Base-by-base conservation (phyloP, 2,797 vertebrate species). In the Diplodus puntazzo region DNA sequence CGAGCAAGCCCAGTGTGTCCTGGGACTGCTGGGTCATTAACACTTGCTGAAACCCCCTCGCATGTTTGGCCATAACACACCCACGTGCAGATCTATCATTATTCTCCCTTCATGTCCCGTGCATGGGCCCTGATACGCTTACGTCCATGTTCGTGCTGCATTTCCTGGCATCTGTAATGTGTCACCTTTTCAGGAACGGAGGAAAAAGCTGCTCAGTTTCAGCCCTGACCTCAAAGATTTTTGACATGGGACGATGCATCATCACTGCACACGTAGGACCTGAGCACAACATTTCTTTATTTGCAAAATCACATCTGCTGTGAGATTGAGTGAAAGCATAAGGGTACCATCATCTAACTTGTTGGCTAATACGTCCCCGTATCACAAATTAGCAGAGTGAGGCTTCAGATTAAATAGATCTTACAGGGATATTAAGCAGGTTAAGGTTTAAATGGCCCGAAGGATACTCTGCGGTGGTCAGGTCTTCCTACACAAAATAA, bases 401-500 rank as follows among this genome's bases (percentile, higher is more conserved):
- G 58, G 73, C 74, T 81, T 57, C 81, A 78, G 62, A 81, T 87
- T 78, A 83, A 67, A 68, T 73, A 79, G 27, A 72, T 84, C 64
- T 90, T 85, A 87, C 54, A 78, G 71, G 69, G 74, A 85, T 77
- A 87, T 89, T 87, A 75, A 88, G 83, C 85, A 91, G 82, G 88
- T 91, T 87, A 87, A 85, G 65, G 62, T 79, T 91, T 73, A 86
- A 88, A 74, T 86, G 81, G 74, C 86, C 82, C 43, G 11, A 61
- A 89, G 80, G 89, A 93, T 92, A 89, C 89, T 92, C 86, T 88
- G 85, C 52, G 91, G 93, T 90, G 87, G 88, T 90, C 88, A 50
- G 79, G 83, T 89, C 81, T 84, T 87, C 81, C 89, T 92, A 84
- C 9, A 82, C 60, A 93, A 95, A 95, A 92, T 88, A 95, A 96